Evolutionary conservation across 2,797 vertebrate species (phyloP).

Genomic region (Halcyon leucocephala): DNA sequence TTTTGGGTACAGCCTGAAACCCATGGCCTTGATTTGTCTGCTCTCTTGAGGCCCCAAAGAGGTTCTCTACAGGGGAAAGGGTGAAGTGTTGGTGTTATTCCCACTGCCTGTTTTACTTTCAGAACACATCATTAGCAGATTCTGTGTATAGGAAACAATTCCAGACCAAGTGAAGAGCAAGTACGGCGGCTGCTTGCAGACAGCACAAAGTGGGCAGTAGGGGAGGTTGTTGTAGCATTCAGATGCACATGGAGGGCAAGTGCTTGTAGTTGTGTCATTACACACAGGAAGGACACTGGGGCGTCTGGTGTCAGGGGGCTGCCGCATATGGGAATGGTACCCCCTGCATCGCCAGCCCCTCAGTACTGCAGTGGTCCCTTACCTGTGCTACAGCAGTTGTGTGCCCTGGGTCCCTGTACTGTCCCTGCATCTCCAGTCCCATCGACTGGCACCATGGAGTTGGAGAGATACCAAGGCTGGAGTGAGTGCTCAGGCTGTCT

Average conservation of each 20-base stretch:
- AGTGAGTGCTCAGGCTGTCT: not conserved
- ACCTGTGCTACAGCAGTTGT: not conserved
- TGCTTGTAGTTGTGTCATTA: not conserved
- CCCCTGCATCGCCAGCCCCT: fast-evolving
- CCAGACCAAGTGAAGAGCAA: not conserved
- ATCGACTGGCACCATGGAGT: not conserved
- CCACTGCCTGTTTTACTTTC: not conserved
- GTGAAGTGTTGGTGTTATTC: not conserved
- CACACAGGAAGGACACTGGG: not conserved
- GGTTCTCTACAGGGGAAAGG: not conserved
- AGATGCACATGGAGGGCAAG: fast-evolving
- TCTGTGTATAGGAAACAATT: not conserved
- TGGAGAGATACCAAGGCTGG: not conserved
- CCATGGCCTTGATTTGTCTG: not conserved
- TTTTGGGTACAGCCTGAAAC: not conserved
- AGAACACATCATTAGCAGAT: not conserved
- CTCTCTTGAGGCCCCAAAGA: not conserved
- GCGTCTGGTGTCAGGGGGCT: fast-evolving
- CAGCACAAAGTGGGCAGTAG: not conserved
- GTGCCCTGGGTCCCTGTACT: not conserved
- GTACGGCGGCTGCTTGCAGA: not conserved
- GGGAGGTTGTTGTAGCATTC: not conserved
- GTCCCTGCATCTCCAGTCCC: not conserved
- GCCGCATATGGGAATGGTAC: not conserved
- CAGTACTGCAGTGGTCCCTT: not conserved